A percentile compares a stretch with the other conserved stretches of the same genome.
Evolutionary conservation across 35 echinoderm and acorn worm species (phyloP).

Genomic region (Anneissia japonica): DNA sequence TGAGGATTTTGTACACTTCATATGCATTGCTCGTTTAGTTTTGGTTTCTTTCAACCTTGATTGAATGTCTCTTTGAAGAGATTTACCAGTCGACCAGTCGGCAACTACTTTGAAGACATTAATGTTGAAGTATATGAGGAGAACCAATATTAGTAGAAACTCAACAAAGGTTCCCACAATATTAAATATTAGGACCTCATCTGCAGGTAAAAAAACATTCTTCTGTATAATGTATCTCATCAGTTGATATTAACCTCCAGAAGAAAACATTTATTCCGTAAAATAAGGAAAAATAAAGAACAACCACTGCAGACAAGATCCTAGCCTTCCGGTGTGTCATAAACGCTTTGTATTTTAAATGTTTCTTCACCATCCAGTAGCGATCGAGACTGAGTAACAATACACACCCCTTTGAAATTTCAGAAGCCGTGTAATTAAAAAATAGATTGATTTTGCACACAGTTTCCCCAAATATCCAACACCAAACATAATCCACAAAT

Average conservation of each 20-base stretch:
- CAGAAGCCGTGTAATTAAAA: conserved; percentile 29
- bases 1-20: not conserved
- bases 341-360: conserved; percentile 23
- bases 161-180: not conserved
- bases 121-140: not conserved
- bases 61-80: conserved; percentile 27
- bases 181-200: conserved; percentile 13
- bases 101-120: not conserved
- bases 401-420: conserved; percentile 13
- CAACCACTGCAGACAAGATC: not conserved
- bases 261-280: conserved; percentile 7
- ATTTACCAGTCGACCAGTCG: not conserved
- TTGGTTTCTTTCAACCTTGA: conserved; percentile 9
- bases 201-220: conserved; percentile 5
- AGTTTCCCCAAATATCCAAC: conserved; percentile 25
- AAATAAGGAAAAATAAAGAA: not conserved
- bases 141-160: not conserved
- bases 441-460: conserved; percentile 22
- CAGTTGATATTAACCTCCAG: not conserved
- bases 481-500: conserved; percentile 24
- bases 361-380: conserved; percentile 21
- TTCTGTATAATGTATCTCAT: conserved; percentile 5
- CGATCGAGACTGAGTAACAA: conserved; percentile 46
- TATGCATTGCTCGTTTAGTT: not conserved
- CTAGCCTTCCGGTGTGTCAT: not conserved